Base-by-base conservation (phyloP, 2,797 vertebrate genomes). In the Cirrhinus molitorella region DNA sequence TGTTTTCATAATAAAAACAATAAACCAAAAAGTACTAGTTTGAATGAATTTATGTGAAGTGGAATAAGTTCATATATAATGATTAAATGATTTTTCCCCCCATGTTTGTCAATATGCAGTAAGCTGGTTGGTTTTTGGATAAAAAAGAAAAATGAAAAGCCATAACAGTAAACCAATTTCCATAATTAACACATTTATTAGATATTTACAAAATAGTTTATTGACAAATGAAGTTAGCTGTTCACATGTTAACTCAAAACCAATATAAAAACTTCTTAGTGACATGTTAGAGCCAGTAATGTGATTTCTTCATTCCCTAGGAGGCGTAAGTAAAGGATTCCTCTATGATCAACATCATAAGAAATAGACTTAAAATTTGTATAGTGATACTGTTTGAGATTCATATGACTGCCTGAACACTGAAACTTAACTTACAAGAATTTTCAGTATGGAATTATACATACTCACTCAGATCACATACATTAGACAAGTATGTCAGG, bases 141-240 rank as follows among this genome's bases (percentile, higher is more conserved):
- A 43, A 61, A 6, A 28, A 55, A 43, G 17, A 23, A 0, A 65
- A 25, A 47, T 31, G 10, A 79, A 19, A 53, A 37, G 11, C 2
- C 25, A 61, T 23, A 37, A 28, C 12, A 45, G 8, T n/a, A 43
- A 83, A 71, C 23, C 2, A 25, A n/a, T 45, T 67, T 57, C 17
- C 49, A 34, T 37, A 80, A 81, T 70, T 13, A 84, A 66, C 84
- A 87, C 88, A 77, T 82, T 83, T 86, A 87, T 55, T 86, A 86
- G 70, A 40, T 83, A 83, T 81, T 85, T 79, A 83, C 71, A 85
- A 77, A 55, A 28, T 57, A 67, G 31, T 83, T 83, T 85, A 61
- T 80, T 72, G 40, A 83, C 40, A 81, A 85, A 53, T 85, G 40
- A 81, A 25, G 31, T 68, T 57, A 72, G 47, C 21, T 66, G 66